These are phyloP conservation scores for Spilogale gracilis DNA, from an alignment of 2,113 vertebrate species.

Conservation along the genomic window DNA sequence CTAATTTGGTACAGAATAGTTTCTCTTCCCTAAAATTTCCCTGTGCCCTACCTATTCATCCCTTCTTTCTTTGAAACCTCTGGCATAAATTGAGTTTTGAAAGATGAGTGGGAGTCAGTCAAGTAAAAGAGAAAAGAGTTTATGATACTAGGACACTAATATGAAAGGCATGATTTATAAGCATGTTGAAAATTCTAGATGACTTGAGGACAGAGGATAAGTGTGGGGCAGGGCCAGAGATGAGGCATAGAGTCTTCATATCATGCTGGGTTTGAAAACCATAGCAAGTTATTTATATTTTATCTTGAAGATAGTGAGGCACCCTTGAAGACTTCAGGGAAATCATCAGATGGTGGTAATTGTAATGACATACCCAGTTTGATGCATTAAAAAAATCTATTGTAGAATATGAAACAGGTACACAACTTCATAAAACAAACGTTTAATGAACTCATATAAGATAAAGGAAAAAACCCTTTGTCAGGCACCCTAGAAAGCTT, in stretches of 20 bases:
- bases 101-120: conserved; percentile 2
- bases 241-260: neutral
- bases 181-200: conserved; percentile 23
- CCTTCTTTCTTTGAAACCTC: neutral
- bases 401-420: neutral
- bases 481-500: neutral
- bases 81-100: conserved; percentile 35
- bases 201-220: neutral
- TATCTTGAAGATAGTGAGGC: neutral
- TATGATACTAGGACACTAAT: neutral
- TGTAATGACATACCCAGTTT: neutral
- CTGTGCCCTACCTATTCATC: neutral
- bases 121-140: conserved; percentile 10
- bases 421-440: neutral
- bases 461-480: conserved; percentile 23
- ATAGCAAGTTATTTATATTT: neutral
- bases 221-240: neutral
- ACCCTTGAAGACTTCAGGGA: conserved; percentile 16
- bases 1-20: neutral
- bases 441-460: conserved; percentile 4
- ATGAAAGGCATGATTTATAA: neutral
- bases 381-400: neutral
- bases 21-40: neutral
- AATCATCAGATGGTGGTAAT: neutral
- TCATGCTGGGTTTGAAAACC: neutral